Percentiles rank a stretch among this genome's conserved stretches.
These are phyloP conservation scores for Coleophora deauratella DNA, from an alignment of 2,888 invertebrate genomes.

Conservation along the genomic window DNA sequence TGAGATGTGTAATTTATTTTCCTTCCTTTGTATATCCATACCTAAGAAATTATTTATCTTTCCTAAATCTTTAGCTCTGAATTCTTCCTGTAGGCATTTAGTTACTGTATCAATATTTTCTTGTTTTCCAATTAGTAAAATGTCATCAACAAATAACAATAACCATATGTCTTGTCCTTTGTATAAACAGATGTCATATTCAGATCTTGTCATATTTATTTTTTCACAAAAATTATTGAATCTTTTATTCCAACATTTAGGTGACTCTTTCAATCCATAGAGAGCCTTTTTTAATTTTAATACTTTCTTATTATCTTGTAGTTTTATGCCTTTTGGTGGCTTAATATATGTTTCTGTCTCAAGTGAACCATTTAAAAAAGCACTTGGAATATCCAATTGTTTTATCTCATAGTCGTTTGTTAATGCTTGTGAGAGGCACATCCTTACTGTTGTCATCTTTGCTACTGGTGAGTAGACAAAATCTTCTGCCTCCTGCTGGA, in stretches of 20 bases:
- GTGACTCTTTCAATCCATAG: slow-evolving; percentile 10
- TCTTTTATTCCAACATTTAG: slow-evolving; percentile 11
- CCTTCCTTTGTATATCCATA: not conserved
- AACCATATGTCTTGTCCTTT: not conserved
- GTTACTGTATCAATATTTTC: not conserved
- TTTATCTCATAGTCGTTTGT: slow-evolving; percentile 4
- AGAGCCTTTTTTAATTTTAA: slow-evolving; percentile 7
- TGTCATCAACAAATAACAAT: not conserved
- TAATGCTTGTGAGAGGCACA: slow-evolving; percentile 5
- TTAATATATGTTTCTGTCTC: slow-evolving; percentile 12
- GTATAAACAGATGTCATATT: slow-evolving; percentile 8
- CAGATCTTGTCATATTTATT: slow-evolving; percentile 3
- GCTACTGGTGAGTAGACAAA: slow-evolving; percentile 11
- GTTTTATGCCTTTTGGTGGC: slow-evolving; percentile 6
- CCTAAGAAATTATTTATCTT: not conserved
- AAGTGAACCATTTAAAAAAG: slow-evolving; percentile 12
- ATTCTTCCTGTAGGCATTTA: not conserved
- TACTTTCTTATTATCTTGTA: slow-evolving; percentile 7
- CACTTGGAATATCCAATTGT: slow-evolving; percentile 13
- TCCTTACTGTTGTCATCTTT: slow-evolving; percentile 8
- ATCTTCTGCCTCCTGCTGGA: slow-evolving; percentile 1
- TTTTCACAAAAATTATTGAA: slow-evolving; percentile 3
- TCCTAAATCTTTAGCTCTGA: not conserved
- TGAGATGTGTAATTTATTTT: not conserved
- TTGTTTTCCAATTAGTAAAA: not conserved